Percentiles rank a stretch among this genome's conserved stretches.
These are phyloP conservation scores for Triops cancriformis DNA, from an alignment of 1,140 invertebrate genomes.

Conservation along the genomic window DNA sequence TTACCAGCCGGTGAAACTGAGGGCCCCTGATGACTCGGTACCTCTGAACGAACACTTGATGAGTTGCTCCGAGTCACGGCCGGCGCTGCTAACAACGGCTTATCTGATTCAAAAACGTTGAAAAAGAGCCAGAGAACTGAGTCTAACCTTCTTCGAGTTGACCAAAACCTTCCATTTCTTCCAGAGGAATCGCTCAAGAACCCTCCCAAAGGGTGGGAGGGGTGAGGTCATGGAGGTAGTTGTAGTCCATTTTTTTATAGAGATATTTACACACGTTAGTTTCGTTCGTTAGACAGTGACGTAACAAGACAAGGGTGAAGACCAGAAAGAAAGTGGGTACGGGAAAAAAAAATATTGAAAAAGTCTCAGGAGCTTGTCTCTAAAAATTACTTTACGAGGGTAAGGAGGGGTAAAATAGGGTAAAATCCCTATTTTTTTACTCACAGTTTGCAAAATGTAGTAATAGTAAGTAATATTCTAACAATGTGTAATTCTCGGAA, in stretches of 20 bases:
- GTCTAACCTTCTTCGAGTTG: too few relatives aligned
- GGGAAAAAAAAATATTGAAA: not conserved
- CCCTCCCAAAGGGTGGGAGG: not conserved
- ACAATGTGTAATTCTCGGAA: too few relatives aligned
- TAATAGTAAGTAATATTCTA: too few relatives aligned
- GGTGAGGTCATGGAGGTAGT: not conserved
- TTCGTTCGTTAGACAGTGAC: not conserved
- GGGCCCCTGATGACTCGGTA: not conserved
- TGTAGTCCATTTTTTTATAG: not conserved
- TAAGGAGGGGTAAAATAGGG: not conserved
- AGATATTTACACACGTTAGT: not conserved
- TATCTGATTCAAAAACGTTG: not conserved
- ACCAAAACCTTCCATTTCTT: too few relatives aligned
- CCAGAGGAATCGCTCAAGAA: too few relatives aligned
- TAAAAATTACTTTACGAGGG: not conserved
- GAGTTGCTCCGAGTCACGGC: not conserved
- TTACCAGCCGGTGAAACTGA: not conserved
- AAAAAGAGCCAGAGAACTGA: too few relatives aligned
- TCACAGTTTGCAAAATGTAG: too few relatives aligned
- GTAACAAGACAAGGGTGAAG: not conserved
- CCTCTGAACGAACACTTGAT: not conserved
- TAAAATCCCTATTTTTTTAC: too few relatives aligned
- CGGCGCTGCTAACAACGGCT: not conserved
- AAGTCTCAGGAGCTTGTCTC: not conserved
- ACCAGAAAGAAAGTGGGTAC: not conserved